Evolutionary conservation across 2,113 vertebrate species (phyloP).

Genomic region (Lepus americanus): DNA sequence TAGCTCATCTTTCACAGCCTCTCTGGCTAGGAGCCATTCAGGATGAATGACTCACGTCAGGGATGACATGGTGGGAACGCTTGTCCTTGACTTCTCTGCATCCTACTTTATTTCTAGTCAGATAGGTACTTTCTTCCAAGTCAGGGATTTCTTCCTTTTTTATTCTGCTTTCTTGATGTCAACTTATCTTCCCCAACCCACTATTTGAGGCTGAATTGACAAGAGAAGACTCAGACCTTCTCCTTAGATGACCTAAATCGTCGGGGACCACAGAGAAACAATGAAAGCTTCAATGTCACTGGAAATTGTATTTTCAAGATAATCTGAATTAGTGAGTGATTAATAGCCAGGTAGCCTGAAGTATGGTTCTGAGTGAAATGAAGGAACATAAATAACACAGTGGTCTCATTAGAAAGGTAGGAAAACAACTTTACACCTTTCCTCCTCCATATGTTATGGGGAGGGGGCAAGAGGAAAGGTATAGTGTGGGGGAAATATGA

Average conservation of each 20-base stretch:
- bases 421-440: not conserved
- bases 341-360: slow-evolving; percentile 22
- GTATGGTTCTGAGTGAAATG: slow-evolving; percentile 42
- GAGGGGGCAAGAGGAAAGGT: not conserved
- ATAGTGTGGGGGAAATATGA: not conserved
- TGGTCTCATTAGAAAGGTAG: not conserved
- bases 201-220: slow-evolving; percentile 12
- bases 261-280: slow-evolving; percentile 28
- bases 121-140: slow-evolving; percentile 7
- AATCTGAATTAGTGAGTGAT: slow-evolving; percentile 43
- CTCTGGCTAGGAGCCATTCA: not conserved
- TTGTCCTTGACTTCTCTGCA: not conserved
- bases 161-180: slow-evolving; percentile 2
- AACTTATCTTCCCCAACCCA: not conserved
- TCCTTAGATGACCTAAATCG: not conserved
- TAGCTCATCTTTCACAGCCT: not conserved
- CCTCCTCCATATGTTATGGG: not conserved
- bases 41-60: not conserved
- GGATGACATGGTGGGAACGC: not conserved
- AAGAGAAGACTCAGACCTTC: slow-evolving; percentile 5
- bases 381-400: not conserved
- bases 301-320: not conserved
- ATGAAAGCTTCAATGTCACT: not conserved
- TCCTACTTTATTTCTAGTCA: slow-evolving; percentile 16
- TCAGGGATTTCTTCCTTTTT: slow-evolving; percentile 29